A percentile compares a stretch with the other conserved stretches of the same genome.
phyloP scores from a whole-genome alignment of 1,140 invertebrate species.

The Caenorhabditis briggsae region DNA sequence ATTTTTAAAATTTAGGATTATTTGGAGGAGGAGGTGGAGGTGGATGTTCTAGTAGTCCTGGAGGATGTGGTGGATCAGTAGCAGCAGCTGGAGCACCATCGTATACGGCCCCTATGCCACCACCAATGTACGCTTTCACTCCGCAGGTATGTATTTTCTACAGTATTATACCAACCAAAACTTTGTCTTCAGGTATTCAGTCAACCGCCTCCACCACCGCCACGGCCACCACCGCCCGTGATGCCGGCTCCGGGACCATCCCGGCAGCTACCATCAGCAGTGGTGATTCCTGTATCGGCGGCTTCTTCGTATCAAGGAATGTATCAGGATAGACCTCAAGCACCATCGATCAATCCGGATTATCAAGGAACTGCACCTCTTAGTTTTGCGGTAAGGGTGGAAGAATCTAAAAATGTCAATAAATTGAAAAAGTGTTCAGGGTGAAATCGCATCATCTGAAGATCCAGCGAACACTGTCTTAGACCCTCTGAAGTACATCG shows the following conservation, averaged over 20 bases:
- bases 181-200: background rate
- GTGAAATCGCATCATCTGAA: constrained; percentile 14
- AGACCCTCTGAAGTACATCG: constrained; percentile 26
- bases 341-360: constrained; percentile 37
- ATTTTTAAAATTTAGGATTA: background rate
- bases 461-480: constrained; percentile 5
- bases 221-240: background rate
- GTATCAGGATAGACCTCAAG: constrained; percentile 32
- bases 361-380: constrained; percentile 38
- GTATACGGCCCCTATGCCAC: constrained; percentile 14
- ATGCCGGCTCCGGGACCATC: background rate
- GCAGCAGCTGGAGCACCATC: background rate
- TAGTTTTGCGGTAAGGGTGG: constrained; percentile 16
- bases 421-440: background rate
- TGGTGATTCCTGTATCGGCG: background rate
- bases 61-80: background rate
- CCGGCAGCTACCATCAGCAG: constrained; percentile 1
- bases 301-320: constrained; percentile 24
- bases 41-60: constrained; percentile 10
- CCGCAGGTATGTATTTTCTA: background rate
- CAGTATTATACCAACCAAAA: too few species aligned
- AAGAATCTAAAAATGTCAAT: background rate
- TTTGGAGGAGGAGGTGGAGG: constrained; percentile 19
- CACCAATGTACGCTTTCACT: constrained; percentile 11
- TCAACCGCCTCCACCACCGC: background rate